Conservation (phyloP, 2,113 vertebrate genomes). For the Sinocyclocheilus anshuiensis region DNA sequence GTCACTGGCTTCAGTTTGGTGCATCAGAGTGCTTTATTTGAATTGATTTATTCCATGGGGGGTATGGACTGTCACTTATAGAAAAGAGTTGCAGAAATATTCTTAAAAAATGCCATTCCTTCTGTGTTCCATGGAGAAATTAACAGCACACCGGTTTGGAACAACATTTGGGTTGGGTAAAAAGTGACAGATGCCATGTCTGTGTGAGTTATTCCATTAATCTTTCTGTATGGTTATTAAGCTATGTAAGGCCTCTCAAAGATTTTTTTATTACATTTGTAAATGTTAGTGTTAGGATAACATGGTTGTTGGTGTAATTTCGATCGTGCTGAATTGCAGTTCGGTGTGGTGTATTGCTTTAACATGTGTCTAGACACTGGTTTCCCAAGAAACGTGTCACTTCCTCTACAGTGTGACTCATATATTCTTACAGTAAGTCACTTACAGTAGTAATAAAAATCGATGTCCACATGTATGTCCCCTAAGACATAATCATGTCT, state of each 20-base stretch:
- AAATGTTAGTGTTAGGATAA: not conserved
- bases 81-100: not conserved
- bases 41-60: not conserved
- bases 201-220: too few relatives aligned
- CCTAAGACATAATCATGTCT: not conserved
- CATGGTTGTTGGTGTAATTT: not conserved
- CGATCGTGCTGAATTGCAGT: not conserved
- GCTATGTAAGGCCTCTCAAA: not conserved
- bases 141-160: not conserved
- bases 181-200: too few relatives aligned
- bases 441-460: slow-evolving; percentile 16
- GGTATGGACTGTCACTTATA: not conserved
- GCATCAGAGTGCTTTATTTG: not conserved
- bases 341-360: not conserved
- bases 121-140: not conserved
- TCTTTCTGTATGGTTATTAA: not conserved
- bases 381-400: slow-evolving; percentile 9
- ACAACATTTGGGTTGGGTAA: not conserved
- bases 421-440: slow-evolving; percentile 8
- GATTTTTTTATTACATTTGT: not conserved
- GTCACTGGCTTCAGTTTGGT: not conserved
- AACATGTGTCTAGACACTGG: not conserved
- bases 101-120: not conserved
- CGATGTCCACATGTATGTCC: not conserved
- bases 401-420: slow-evolving; percentile 38